Conservation (phyloP, 2,113 vertebrate species). For the Sinocyclocheilus rhinocerous region DNA sequence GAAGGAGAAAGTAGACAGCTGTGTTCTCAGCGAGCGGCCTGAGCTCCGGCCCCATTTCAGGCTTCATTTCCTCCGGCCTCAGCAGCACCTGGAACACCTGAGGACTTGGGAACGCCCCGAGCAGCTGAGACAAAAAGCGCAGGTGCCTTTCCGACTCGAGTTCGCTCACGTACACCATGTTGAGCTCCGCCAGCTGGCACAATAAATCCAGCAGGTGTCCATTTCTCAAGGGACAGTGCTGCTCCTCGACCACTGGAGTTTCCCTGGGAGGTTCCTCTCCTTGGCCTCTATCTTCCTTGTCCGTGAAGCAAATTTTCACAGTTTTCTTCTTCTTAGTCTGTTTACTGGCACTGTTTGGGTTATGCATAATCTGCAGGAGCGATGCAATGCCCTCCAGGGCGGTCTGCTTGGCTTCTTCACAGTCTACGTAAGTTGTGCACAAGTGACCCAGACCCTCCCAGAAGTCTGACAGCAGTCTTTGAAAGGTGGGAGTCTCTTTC, state of each 20-base stretch:
- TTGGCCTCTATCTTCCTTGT: constrained; percentile 65
- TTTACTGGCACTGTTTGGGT: constrained; percentile 73
- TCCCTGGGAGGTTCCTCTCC: constrained; percentile 52
- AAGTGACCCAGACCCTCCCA: constrained; percentile 84
- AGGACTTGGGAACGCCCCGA: constrained; percentile 82
- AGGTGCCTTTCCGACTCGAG: constrained; percentile 86
- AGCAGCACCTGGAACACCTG: constrained; percentile 84
- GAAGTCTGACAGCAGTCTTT: constrained; percentile 81
- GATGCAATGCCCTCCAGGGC: constrained; percentile 80
- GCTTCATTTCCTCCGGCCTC: constrained; percentile 64
- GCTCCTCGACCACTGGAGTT: constrained; percentile 48
- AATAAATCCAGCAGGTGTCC: constrained; percentile 86
- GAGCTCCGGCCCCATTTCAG: constrained; percentile 51
- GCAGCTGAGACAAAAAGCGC: constrained; percentile 85
- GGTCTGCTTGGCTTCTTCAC: constrained; percentile 74
- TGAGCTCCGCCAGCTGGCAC: constrained; percentile 85
- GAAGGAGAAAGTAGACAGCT: constrained; percentile 83
- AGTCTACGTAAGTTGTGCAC: constrained; percentile 78
- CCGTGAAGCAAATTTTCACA: constrained; percentile 81
- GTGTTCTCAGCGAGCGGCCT: constrained; percentile 70
- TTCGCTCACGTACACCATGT: constrained; percentile 84
- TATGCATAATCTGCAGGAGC: constrained; percentile 85
- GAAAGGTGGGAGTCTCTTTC: constrained; percentile 66
- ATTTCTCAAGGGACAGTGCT: constrained; percentile 63
- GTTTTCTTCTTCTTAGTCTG: constrained; percentile 76